These are phyloP conservation scores for Perccottus glenii DNA, from an alignment of 2,113 vertebrate species.

Conservation along the genomic window DNA sequence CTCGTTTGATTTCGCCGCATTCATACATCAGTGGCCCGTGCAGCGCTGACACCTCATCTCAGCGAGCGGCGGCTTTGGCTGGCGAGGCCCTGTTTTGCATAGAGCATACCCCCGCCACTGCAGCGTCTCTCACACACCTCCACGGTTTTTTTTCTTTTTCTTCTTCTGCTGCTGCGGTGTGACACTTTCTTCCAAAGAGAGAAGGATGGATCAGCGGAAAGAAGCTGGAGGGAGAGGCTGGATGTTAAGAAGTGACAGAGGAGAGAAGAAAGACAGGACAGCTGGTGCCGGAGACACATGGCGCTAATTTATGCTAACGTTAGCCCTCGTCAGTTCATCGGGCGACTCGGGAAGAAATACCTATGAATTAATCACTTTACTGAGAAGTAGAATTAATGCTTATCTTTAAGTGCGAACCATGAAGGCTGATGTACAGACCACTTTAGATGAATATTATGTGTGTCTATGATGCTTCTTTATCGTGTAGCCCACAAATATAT, in stretches of 20 bases:
- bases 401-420: too few relatives aligned
- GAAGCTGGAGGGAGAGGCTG: slow-evolving; percentile 38
- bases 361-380: neutral
- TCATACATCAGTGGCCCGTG: slow-evolving; percentile 99
- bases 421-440: too few relatives aligned
- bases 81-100: slow-evolving; percentile 98
- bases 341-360: neutral
- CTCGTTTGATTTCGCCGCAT: slow-evolving; percentile 98
- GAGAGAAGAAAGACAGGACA: slow-evolving; percentile 44
- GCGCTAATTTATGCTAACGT: slow-evolving; percentile 51
- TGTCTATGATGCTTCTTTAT: too few relatives aligned
- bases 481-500: too few relatives aligned
- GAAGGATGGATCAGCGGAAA: slow-evolving; percentile 68
- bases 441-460: too few relatives aligned
- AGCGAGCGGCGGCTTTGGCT: slow-evolving; percentile 95
- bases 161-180: slow-evolving; percentile 64
- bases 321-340: neutral
- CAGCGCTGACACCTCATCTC: slow-evolving; percentile 99
- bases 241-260: slow-evolving; percentile 2
- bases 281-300: slow-evolving; percentile 46
- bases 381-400: too few relatives aligned
- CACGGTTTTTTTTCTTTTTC: slow-evolving; percentile 28
- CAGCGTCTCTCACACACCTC: slow-evolving; percentile 53
- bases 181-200: slow-evolving; percentile 94
- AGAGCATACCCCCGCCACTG: slow-evolving; percentile 77